Evolutionary conservation across 2,888 invertebrate species (phyloP).

Genomic region (Priocnemis perturbator): DNA sequence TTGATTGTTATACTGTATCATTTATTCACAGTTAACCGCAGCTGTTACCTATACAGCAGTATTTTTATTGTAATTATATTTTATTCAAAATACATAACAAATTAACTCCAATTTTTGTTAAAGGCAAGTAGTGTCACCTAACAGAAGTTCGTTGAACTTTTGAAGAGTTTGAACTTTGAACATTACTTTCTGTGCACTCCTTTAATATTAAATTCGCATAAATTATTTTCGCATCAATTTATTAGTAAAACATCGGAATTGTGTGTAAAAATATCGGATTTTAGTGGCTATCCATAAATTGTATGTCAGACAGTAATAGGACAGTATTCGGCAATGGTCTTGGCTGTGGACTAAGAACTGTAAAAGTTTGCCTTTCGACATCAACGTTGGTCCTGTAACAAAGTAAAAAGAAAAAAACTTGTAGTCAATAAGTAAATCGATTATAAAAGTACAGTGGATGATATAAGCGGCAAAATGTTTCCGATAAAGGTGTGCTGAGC

Average conservation of each 20-base stretch:
- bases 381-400: conserved; percentile 91
- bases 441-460: too few relatives aligned
- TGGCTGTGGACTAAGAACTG: conserved; percentile 95
- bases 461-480: too few relatives aligned
- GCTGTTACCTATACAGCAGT: not conserved
- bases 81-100: too few relatives aligned
- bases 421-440: not conserved
- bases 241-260: not conserved
- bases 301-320: conserved; percentile 91
- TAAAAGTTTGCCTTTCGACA: conserved; percentile 89
- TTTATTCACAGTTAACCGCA: not conserved
- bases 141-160: too few relatives aligned
- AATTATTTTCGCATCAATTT: not conserved
- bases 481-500: too few relatives aligned
- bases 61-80: too few relatives aligned
- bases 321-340: conserved; percentile 93
- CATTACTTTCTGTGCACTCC: too few relatives aligned
- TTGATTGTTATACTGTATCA: not conserved
- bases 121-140: too few relatives aligned
- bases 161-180: too few relatives aligned
- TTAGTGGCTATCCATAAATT: conserved; percentile 95
- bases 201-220: too few relatives aligned
- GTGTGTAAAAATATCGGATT: not conserved
- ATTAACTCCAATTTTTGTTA: too few relatives aligned
- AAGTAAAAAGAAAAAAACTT: conserved; percentile 4